phyloP scores from a whole-genome alignment of 2,888 invertebrate species.

The Temnothorax unifasciatus region DNA sequence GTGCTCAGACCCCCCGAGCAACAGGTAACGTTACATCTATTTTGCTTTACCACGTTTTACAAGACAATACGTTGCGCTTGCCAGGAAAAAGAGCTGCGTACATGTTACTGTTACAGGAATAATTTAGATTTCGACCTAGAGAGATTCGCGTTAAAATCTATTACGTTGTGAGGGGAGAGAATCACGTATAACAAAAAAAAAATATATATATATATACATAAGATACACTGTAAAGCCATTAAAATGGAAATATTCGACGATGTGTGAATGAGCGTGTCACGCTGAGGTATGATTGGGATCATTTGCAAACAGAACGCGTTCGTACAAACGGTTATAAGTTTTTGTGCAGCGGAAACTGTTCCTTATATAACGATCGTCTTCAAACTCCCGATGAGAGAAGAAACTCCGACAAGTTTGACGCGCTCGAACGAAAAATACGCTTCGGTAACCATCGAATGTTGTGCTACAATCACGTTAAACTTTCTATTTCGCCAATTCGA shows the following conservation, averaged over 20 bases:
- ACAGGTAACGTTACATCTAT: conserved; percentile 60
- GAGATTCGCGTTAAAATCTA: conserved; percentile 39
- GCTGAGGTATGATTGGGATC: neutral
- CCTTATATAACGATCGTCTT: conserved; percentile 16
- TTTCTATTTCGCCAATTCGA: conserved; percentile 10
- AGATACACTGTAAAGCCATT: neutral
- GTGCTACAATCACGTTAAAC: conserved; percentile 9
- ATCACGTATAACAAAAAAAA: neutral
- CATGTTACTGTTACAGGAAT: conserved; percentile 65
- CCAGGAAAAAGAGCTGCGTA: conserved; percentile 61
- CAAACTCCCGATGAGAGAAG: neutral
- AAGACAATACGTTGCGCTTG: conserved; percentile 71
- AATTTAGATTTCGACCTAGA: conserved; percentile 59
- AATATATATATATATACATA: conserved; percentile 21
- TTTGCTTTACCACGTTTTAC: conserved; percentile 62
- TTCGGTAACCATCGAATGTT: conserved; percentile 6
- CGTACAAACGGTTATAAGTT: neutral
- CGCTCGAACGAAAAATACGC: neutral
- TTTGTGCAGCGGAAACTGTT: conserved; percentile 1
- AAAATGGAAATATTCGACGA: conserved; percentile 18
- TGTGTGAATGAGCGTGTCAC: conserved; percentile 21
- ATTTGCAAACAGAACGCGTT: neutral
- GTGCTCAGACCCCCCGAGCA: neutral
- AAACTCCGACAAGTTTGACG: neutral
- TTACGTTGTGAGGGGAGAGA: conserved; percentile 19